Base-by-base conservation (phyloP, 2,888 invertebrate genomes). In the Ormyrus rosae region DNA sequence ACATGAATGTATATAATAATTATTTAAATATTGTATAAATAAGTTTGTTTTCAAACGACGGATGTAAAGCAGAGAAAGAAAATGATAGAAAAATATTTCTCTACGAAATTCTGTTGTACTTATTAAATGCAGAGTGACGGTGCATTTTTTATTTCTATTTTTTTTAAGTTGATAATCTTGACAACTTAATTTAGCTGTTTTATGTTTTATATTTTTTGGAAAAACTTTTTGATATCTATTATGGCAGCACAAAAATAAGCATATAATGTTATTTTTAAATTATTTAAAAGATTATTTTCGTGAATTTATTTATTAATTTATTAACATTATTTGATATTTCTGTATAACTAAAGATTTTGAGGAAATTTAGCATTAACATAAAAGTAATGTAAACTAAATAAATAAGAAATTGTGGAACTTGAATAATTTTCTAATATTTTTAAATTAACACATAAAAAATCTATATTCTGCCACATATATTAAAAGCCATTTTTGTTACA, bases 21-120 rank as follows among this genome's bases (percentile, higher is more conserved):
- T 87, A 90, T 88, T 90, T 88, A 87, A 87, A 88, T 88, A 89
- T 84, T 90, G 89, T 90, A 89, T 88, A 90, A 86, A 85, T 86
- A 85, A 87, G 87, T 89, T 87, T 89, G 89, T 89, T 87, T 88
- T 84, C 86, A 83, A 84, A 83, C 56, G 72, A 72, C 71, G 65
- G 53, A 72, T 55, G 64, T 10, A 73, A 63, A 46, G 50, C 50
- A 48, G 13, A 64, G 50, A 9, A 71, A 67, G 51, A 68, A 56
- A 76, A 68, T 8, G 63, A 56, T 78, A 34, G 64, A 68, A 67
- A 51, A 55, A 34, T 73, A 34, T 3, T 34, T 78, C 72, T 80
- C 67, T 67, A 60, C 64, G 71, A 68, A 75, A 84, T 84, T 86
- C 73, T 82, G 79, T 80, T 83, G 85, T 85, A 86, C 85, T 86